Evolutionary conservation across 2,888 invertebrate species (phyloP).

Genomic region (Sarcophaga rosellei): DNA sequence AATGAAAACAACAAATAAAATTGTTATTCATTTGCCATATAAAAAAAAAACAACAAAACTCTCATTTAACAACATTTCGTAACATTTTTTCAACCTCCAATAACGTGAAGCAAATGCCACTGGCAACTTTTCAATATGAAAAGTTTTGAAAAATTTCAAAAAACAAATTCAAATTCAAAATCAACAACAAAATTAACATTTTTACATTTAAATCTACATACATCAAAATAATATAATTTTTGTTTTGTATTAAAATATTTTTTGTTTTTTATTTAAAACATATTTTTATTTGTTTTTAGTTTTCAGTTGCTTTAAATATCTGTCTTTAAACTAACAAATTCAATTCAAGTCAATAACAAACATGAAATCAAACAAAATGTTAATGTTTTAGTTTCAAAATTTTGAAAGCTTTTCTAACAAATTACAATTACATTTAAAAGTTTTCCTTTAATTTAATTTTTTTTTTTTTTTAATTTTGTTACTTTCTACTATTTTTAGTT

Average conservation of each 20-base stretch:
- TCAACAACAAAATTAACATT: constrained; percentile 24
- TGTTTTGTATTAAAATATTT: constrained; percentile 6
- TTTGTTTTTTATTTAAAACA: not conserved
- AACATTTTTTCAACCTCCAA: not conserved
- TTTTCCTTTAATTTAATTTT: constrained; percentile 16
- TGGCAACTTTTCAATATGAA: constrained; percentile 21
- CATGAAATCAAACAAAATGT: constrained; percentile 9
- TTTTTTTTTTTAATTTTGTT: constrained; percentile 7
- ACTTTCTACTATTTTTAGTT: not conserved
- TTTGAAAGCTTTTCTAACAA: constrained; percentile 34
- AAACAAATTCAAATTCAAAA: constrained; percentile 15
- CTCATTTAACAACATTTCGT: constrained; percentile 6
- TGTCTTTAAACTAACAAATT: constrained; percentile 1
- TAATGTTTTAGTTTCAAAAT: constrained; percentile 46
- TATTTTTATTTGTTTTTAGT: constrained; percentile 3
- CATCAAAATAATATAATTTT: constrained; percentile 32
- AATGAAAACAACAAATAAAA: constrained; percentile 51
- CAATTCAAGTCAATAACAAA: not conserved
- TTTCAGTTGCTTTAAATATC: constrained; percentile 55
- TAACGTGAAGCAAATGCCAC: constrained; percentile 64
- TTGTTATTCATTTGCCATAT: constrained; percentile 42
- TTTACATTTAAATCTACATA: constrained; percentile 50
- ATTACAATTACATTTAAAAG: constrained; percentile 25
- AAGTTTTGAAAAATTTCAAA: constrained; percentile 11
- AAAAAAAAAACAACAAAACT: not conserved